Evolutionary conservation across 1,140 invertebrate genomes (phyloP).

Genomic region (Neodiprion pinetum): DNA sequence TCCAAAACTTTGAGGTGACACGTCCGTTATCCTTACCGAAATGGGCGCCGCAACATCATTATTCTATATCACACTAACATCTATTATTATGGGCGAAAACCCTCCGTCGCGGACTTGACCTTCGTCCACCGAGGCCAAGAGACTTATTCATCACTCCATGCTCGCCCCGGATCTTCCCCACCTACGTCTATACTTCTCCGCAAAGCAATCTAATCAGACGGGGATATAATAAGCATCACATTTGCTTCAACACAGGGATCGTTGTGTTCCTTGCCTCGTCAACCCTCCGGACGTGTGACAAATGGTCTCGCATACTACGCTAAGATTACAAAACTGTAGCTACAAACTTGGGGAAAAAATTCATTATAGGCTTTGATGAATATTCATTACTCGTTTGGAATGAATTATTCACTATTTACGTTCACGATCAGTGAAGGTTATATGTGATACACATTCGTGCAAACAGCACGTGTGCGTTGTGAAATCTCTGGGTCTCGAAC

Average conservation of each 20-base stretch:
- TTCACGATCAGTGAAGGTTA: too few species aligned
- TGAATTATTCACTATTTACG: too few species aligned
- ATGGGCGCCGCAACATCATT: constrained; percentile 24
- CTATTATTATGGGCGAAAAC: background rate
- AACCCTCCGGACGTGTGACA: background rate
- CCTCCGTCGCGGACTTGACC: background rate
- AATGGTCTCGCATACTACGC: background rate
- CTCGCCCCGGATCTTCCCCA: background rate
- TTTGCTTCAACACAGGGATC: background rate
- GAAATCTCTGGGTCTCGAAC: too few species aligned
- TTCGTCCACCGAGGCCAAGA: background rate
- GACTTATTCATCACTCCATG: background rate
- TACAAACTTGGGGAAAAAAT: background rate
- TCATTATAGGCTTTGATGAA: too few species aligned
- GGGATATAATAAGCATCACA: background rate
- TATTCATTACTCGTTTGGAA: too few species aligned
- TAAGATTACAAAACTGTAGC: background rate
- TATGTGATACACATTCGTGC: too few species aligned
- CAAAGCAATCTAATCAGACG: background rate
- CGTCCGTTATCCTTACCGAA: constrained; percentile 2
- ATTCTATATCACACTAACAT: constrained; percentile 28
- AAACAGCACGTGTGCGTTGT: too few species aligned
- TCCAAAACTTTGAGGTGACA: background rate
- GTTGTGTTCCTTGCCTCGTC: too few species aligned
- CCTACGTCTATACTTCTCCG: background rate